A percentile compares a stretch with the other conserved stretches of the same genome.
These are phyloP conservation scores for Rhodeus uyekii DNA, from an alignment of 2,797 vertebrate genomes.

Conservation along the genomic window DNA sequence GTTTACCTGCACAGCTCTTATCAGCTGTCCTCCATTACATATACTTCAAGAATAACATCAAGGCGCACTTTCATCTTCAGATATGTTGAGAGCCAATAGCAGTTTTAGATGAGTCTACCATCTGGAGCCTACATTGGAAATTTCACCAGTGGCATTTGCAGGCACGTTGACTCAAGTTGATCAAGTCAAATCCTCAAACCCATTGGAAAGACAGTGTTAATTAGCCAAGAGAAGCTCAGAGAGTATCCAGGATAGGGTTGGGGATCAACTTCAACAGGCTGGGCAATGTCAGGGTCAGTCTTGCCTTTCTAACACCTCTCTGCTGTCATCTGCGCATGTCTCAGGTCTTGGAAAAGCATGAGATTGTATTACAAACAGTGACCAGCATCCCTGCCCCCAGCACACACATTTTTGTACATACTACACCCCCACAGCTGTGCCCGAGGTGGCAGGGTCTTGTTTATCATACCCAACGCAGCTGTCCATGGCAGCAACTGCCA, in stretches of 20 bases:
- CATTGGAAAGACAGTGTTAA: conserved; percentile 30
- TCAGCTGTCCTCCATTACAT: not conserved
- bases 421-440: conserved; percentile 61
- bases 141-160: conserved; percentile 13
- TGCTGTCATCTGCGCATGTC: conserved; percentile 53
- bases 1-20: not conserved
- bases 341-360: conserved; percentile 35
- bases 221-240: conserved; percentile 27
- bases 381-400: conserved; percentile 13
- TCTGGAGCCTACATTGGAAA: not conserved
- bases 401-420: conserved; percentile 45
- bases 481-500: conserved; percentile 55
- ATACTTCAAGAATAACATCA: not conserved
- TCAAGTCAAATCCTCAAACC: conserved; percentile 45
- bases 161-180: conserved; percentile 31
- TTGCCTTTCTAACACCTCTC: conserved; percentile 38
- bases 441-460: conserved; percentile 63
- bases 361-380: conserved; percentile 30
- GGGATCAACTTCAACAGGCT: conserved; percentile 26
- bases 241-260: conserved; percentile 31
- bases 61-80: not conserved
- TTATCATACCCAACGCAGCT: conserved; percentile 67
- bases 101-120: not conserved
- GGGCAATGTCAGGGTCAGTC: conserved; percentile 11
- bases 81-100: not conserved